Evolutionary conservation across 2,888 invertebrate species (phyloP), one percentile per base, ranked within the genome.

Genomic region (Amiota mariae): DNA sequence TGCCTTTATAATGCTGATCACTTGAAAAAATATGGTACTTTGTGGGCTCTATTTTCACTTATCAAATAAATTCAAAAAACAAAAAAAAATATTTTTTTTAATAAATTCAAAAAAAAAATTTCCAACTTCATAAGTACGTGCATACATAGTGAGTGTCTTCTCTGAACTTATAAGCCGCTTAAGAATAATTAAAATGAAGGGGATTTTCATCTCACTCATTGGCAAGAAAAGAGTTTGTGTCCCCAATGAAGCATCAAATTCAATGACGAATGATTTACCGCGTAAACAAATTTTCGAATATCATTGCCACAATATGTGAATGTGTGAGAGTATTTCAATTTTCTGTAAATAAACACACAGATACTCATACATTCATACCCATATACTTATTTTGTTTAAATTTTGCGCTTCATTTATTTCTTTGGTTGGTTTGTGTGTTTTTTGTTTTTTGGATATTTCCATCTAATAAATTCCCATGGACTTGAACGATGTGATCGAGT

Each of bases 381-480:
- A 12, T 70, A 47, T 51, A 68, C 64, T 49, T 63, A 70, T 68
- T 79, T 79, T 75, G 76, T 75, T 79, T 79, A 73, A 74, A 73
- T 75, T 79, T 76, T 46, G 79, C 82, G 83, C 79, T 80, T 82
- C 77, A 81, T 81, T 85, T 82, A 76, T 70, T 77, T 75, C 20
- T 63, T 47, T 72, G 46, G 13, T 36, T 36, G 8, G 36, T 36
- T 36, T 36, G 2, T 36, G 36, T 2, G 36, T 36, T 36, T 36
- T 36, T 36, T 36, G 2, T 36, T 36, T 36, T 36, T 36, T 36
- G 36, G 3, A 36, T 36, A 36, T 36, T 36, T 36, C 36, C 36
- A 36, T 6, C 36, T 36, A 71, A 67, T 71, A 73, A 73, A 72
- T 77, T 78, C 77, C 75, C 78, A 75, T 76, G 72, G 72, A 70